Percentiles rank a stretch among this genome's conserved stretches.
Conservation (phyloP, 1,140 invertebrate species). For the Drosophila busckii region DNA sequence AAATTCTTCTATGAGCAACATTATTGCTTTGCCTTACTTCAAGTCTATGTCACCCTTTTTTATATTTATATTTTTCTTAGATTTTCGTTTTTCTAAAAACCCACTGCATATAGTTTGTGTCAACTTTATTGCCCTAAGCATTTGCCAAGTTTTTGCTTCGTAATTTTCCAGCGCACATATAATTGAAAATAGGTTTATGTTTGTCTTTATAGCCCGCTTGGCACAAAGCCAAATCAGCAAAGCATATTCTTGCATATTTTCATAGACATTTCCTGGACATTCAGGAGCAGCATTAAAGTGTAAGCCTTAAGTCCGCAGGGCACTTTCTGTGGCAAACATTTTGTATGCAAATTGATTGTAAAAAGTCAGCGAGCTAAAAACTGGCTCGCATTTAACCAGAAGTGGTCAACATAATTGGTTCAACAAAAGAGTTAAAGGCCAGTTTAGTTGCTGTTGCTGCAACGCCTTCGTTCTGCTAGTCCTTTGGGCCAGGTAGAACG, state of each 20-base stretch:
- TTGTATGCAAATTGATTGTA: constrained; percentile 21
- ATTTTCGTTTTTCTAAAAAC: constrained; percentile 16
- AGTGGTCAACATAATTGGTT: constrained; percentile 62
- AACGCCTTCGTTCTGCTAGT: constrained; percentile 29
- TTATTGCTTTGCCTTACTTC: no score
- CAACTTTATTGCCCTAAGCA: not conserved
- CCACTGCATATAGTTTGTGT: no score
- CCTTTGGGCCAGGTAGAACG: constrained; percentile 11
- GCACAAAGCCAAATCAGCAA: not conserved
- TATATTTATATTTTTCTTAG: not conserved
- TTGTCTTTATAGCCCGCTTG: not conserved
- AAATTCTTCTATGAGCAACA: no score
- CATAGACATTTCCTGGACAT: constrained; percentile 1
- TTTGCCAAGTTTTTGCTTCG: not conserved
- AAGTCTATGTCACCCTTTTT: not conserved
- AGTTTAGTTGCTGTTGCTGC: constrained; percentile 24
- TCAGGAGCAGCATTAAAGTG: constrained; percentile 9
- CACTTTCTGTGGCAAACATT: no score
- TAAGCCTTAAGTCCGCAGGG: not conserved
- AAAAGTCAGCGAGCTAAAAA: constrained; percentile 45
- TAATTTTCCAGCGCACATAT: not conserved
- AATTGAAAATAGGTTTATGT: constrained; percentile 10
- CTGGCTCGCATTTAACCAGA: constrained; percentile 50
- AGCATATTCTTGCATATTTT: constrained; percentile 2
- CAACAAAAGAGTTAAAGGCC: constrained; percentile 67